Conservation (phyloP, 2,888 invertebrate species). For the Peribatodes rhomboidaria region DNA sequence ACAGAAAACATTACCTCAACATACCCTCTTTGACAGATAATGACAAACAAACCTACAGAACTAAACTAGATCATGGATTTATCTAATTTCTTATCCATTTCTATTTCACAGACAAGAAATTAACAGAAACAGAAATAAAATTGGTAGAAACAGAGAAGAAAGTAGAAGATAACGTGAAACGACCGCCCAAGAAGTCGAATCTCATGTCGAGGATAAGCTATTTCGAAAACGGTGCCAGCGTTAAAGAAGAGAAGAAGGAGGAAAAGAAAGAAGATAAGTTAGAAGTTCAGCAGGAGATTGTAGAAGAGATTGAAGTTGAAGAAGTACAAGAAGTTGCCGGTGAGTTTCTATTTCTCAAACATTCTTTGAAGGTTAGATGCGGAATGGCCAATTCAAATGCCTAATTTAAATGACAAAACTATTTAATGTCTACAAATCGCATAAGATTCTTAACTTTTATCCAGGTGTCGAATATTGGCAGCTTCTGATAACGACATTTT, state of each 20-base stretch:
- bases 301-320: constrained; percentile 34
- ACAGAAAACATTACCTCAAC: no score
- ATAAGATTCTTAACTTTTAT: no score
- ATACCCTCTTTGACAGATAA: no score
- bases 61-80: no score
- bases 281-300: constrained; percentile 39
- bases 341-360: constrained; percentile 38
- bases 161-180: constrained; percentile 40
- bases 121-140: constrained; percentile 35
- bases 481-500: no score
- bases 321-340: constrained; percentile 46
- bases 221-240: constrained; percentile 71
- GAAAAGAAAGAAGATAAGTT: constrained; percentile 40
- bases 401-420: no score
- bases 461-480: no score
- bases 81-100: neutral
- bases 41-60: no score
- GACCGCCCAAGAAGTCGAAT: constrained; percentile 52
- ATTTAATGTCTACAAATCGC: no score
- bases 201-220: constrained; percentile 77
- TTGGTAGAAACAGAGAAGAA: constrained; percentile 53
- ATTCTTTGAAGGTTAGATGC: no score
- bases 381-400: no score
- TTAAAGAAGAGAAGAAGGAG: constrained; percentile 48
- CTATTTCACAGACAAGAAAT: constrained; percentile 25